These are phyloP conservation scores for Leucopsar rothschildi DNA, from an alignment of 2,113 vertebrate species.

Conservation along the genomic window DNA sequence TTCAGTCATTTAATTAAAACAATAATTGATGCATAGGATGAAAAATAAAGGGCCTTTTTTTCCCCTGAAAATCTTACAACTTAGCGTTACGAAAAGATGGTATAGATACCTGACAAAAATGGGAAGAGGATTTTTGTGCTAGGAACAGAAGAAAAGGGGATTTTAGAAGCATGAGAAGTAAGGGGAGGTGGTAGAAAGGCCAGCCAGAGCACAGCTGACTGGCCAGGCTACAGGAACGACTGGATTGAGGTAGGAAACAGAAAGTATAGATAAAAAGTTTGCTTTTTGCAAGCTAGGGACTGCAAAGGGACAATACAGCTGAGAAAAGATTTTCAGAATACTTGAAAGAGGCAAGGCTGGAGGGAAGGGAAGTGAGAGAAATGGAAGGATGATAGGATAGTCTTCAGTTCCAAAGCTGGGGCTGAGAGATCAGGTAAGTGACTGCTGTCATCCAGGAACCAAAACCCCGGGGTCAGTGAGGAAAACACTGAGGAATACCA, in stretches of 20 bases:
- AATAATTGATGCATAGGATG: neutral
- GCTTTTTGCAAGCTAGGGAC: neutral
- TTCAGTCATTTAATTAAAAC: constrained; percentile 16
- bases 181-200: neutral
- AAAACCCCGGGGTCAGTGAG: neutral
- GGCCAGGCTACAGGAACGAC: neutral
- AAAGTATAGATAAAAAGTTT: neutral
- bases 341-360: neutral
- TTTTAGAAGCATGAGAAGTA: neutral
- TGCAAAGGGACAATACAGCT: neutral
- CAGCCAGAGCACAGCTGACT: neutral
- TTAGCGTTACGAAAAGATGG: neutral
- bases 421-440: neutral
- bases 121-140: neutral
- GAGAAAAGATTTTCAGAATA: neutral
- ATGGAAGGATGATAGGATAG: neutral
- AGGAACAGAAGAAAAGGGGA: neutral
- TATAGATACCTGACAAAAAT: neutral
- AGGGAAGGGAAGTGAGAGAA: neutral
- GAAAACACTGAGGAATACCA: neutral
- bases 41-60: neutral
- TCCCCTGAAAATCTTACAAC: neutral
- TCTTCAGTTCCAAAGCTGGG: rapidly evolving
- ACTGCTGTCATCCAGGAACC: neutral
- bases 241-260: neutral